Conservation (phyloP, 2,797 vertebrate genomes). For the Danio albolineatus region DNA sequence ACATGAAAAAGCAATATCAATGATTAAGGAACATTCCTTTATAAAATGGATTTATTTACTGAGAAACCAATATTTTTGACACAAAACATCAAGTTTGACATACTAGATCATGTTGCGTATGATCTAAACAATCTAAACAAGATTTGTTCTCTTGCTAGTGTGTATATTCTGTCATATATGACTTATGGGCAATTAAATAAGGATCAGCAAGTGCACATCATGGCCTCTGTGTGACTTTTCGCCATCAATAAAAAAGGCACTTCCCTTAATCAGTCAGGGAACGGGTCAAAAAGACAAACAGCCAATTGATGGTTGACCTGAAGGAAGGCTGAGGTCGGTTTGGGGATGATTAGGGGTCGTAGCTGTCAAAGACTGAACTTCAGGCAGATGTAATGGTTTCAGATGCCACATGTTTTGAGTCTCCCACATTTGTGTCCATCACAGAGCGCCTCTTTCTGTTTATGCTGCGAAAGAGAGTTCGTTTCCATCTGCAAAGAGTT, state of each 20-base stretch:
- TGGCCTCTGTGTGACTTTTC: conserved; percentile 57
- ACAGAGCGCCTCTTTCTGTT: conserved; percentile 17
- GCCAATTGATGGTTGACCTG: conserved; percentile 56
- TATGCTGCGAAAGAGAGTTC: conserved; percentile 17
- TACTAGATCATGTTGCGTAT: conserved; percentile 29
- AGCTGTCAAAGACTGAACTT: conserved; percentile 61
- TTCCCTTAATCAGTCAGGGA: conserved; percentile 70
- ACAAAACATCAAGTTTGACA: conserved; percentile 35
- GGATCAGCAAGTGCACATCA: conserved; percentile 57
- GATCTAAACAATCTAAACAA: not conserved
- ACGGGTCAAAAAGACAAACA: conserved; percentile 68
- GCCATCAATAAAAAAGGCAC: conserved; percentile 61
- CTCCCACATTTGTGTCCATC: conserved; percentile 38
- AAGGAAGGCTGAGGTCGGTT: conserved; percentile 60
- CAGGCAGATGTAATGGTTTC: conserved; percentile 69
- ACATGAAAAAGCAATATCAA: too few species aligned
- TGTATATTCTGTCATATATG: conserved; percentile 22
- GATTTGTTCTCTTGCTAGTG: not conserved
- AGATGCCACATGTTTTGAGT: conserved; percentile 53
- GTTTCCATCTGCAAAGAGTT: conserved; percentile 55
- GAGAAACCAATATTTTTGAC: conserved; percentile 37
- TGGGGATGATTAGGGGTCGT: conserved; percentile 74
- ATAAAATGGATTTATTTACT: conserved; percentile 34
- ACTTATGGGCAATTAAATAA: conserved; percentile 41
- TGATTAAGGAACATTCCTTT: too few species aligned